Evolutionary conservation across 2,113 vertebrate species (phyloP).

Genomic region (Epinephelus cyanopodus): DNA sequence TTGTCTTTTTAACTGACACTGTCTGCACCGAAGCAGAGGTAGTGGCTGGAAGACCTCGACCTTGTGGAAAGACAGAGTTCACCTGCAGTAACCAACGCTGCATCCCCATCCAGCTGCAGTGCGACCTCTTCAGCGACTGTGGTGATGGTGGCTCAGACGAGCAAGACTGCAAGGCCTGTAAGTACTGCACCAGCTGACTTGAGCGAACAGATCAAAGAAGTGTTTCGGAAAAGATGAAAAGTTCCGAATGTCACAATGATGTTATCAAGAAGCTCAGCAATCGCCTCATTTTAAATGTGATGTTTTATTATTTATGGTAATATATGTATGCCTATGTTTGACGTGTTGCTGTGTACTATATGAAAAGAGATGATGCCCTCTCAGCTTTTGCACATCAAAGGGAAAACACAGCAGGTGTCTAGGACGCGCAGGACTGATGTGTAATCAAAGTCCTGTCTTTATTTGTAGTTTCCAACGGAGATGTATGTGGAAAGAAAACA

Average conservation of each 20-base stretch:
- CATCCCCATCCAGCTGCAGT: constrained; percentile 91
- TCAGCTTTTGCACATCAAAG: constrained; percentile 71
- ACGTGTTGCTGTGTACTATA: constrained; percentile 42
- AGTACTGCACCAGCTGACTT: constrained; percentile 69
- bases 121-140: constrained; percentile 94
- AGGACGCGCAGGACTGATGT: constrained; percentile 35
- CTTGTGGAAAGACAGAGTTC: constrained; percentile 96
- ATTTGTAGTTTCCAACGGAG: constrained; percentile 87
- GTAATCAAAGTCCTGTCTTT: constrained; percentile 73
- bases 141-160: constrained; percentile 95
- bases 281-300: constrained; percentile 40
- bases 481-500: constrained; percentile 91
- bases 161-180: constrained; percentile 92
- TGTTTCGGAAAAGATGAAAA: constrained; percentile 48
- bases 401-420: constrained; percentile 65
- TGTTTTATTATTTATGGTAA: constrained; percentile 75
- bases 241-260: constrained; percentile 15
- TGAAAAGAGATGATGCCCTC: constrained; percentile 54
- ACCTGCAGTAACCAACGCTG: constrained; percentile 92
- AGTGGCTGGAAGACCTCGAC: constrained; percentile 85
- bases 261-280: constrained; percentile 22
- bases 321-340: constrained; percentile 61
- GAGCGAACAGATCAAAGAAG: constrained; percentile 46
- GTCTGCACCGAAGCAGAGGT: constrained; percentile 83
- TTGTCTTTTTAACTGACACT: not conserved